Percentiles rank a stretch among this genome's conserved stretches.
phyloP scores from a whole-genome alignment of 2,888 invertebrate genomes.

The Eilema caniola region DNA sequence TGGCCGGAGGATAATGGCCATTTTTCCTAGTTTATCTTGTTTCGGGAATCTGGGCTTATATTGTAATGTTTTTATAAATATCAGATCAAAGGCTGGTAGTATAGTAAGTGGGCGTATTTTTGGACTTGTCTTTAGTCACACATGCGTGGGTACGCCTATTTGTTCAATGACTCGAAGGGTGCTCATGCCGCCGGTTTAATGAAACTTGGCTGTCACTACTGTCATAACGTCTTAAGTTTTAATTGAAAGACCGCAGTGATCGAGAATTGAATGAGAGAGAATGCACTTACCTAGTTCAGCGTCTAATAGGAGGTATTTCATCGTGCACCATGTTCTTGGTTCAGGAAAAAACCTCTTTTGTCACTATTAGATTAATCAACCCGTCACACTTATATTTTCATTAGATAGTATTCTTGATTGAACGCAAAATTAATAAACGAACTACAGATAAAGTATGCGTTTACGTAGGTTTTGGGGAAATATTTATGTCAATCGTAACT shows the following conservation, averaged over 20 bases:
- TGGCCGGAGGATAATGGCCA: neutral
- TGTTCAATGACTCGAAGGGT: neutral
- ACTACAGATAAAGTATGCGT: too few relatives aligned
- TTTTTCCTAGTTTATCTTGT: neutral
- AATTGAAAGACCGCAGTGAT: neutral
- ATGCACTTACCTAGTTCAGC: neutral
- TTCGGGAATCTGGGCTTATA: neutral
- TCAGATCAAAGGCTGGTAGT: neutral
- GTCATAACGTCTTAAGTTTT: neutral
- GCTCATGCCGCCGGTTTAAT: neutral
- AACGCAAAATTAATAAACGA: neutral
- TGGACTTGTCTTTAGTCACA: neutral
- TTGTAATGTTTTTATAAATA: neutral
- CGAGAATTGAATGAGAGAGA: neutral
- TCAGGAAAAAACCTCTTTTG: neutral
- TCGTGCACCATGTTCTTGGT: neutral
- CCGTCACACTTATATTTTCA: neutral
- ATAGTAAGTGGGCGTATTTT: neutral
- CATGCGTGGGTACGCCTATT: neutral
- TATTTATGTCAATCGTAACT: neutral
- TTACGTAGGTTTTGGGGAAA: too few relatives aligned
- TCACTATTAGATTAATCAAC: neutral
- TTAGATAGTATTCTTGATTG: too few relatives aligned
- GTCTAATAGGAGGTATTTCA: neutral
- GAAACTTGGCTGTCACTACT: neutral